These are phyloP conservation scores for Hipparchia semele DNA, from an alignment of 2,888 invertebrate genomes.

Conservation along the genomic window DNA sequence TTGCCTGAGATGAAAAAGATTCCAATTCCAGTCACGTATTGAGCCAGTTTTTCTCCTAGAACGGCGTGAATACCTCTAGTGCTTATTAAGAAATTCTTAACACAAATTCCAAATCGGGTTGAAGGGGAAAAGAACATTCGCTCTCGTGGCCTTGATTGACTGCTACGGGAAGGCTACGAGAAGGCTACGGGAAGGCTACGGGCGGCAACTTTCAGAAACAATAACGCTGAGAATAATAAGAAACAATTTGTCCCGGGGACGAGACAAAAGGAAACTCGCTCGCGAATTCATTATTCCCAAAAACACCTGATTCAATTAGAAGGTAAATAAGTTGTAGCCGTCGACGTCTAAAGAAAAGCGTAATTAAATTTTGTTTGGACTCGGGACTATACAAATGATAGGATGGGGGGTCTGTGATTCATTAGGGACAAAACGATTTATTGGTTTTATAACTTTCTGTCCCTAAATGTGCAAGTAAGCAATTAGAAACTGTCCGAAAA, in stretches of 20 bases:
- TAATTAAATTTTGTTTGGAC: slow-evolving; percentile 47
- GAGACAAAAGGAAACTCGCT: slow-evolving; percentile 31
- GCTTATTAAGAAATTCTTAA: slow-evolving; percentile 8
- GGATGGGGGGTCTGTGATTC: slow-evolving; percentile 28
- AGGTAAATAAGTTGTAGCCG: slow-evolving; percentile 43
- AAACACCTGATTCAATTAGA: slow-evolving; percentile 51
- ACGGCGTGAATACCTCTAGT: background rate
- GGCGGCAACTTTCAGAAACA: slow-evolving; percentile 35
- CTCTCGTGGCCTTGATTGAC: slow-evolving; percentile 26
- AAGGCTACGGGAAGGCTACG: background rate
- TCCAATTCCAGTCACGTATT: slow-evolving; percentile 4
- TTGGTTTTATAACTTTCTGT: slow-evolving; percentile 26
- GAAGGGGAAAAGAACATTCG: slow-evolving; percentile 18
- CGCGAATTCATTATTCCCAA: slow-evolving; percentile 45
- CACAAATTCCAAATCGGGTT: slow-evolving; percentile 11
- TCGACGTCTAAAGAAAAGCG: slow-evolving; percentile 38
- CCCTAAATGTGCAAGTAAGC: slow-evolving; percentile 18
- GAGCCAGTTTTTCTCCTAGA: background rate
- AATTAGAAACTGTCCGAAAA: slow-evolving; percentile 10
- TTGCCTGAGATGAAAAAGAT: background rate
- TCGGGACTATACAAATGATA: slow-evolving; percentile 38
- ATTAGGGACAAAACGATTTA: slow-evolving; percentile 34
- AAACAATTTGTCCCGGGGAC: slow-evolving; percentile 37
- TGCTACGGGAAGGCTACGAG: slow-evolving; percentile 3
- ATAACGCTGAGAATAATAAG: slow-evolving; percentile 34